These are phyloP conservation scores for Apotomis turbidana DNA, from an alignment of 2,888 invertebrate species.

Conservation along the genomic window DNA sequence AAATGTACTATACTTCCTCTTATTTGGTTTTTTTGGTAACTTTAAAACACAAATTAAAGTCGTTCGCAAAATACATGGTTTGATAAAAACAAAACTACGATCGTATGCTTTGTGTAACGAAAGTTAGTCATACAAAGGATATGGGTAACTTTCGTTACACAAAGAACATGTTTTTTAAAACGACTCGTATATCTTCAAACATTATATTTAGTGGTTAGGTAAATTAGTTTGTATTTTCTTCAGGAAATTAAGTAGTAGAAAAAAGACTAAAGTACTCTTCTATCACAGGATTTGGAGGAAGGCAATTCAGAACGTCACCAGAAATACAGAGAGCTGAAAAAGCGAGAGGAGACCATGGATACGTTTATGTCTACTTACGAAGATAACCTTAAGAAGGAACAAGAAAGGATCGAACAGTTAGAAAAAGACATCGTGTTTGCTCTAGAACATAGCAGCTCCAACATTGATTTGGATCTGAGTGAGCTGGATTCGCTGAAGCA, in stretches of 20 bases:
- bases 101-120: too few species aligned
- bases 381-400: conserved; percentile 85
- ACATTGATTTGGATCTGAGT: conserved; percentile 85
- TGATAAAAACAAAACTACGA: too few species aligned
- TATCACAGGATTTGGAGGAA: conserved; percentile 85
- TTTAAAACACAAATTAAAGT: too few species aligned
- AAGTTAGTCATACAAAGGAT: too few species aligned
- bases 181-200: too few species aligned
- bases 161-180: too few species aligned
- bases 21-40: too few species aligned
- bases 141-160: too few species aligned
- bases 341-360: conserved; percentile 92
- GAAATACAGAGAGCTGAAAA: conserved; percentile 91
- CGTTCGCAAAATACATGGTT: too few species aligned
- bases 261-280: background rate
- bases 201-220: too few species aligned
- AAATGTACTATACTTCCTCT: too few species aligned
- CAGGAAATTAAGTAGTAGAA: background rate
- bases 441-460: conserved; percentile 87
- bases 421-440: conserved; percentile 86
- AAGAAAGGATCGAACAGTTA: conserved; percentile 84
- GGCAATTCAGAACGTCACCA: conserved; percentile 89
- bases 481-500: conserved; percentile 79
- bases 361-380: conserved; percentile 87
- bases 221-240: too few species aligned